Evolutionary conservation across 2,113 vertebrate species (phyloP).

Genomic region (Thalassoma bifasciatum): DNA sequence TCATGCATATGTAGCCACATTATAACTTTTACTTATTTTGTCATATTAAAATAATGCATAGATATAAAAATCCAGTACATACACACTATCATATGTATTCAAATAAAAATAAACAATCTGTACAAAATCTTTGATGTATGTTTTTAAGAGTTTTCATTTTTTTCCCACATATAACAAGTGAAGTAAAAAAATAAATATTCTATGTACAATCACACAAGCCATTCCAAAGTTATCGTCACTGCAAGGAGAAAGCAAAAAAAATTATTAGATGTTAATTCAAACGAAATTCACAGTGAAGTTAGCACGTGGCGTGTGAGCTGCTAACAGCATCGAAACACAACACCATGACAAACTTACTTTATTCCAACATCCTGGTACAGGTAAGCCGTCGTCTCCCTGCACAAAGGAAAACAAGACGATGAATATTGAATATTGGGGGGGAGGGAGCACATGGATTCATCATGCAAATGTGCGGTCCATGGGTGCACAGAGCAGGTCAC

Average conservation of each 20-base stretch:
- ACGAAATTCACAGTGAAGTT: conserved; percentile 19
- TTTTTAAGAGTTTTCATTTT: conserved; percentile 56
- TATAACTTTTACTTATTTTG: conserved; percentile 69
- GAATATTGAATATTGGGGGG: neutral
- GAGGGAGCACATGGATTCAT: neutral
- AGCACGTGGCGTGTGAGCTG: neutral
- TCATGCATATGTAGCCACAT: conserved; percentile 82
- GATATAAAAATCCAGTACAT: conserved; percentile 79
- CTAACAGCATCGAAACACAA: neutral
- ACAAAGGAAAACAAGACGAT: conserved; percentile 2
- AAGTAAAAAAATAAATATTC: conserved; percentile 88
- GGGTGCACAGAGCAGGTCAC: neutral
- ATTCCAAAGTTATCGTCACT: conserved; percentile 85
- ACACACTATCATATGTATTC: conserved; percentile 75
- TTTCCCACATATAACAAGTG: conserved; percentile 64
- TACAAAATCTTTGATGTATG: conserved; percentile 74
- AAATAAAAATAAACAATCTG: conserved; percentile 84
- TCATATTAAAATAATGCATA: conserved; percentile 79
- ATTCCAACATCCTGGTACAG: conserved; percentile 87
- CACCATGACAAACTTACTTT: conserved; percentile 77
- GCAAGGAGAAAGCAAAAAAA: conserved; percentile 79
- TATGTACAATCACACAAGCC: conserved; percentile 85
- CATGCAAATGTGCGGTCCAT: conserved; percentile 4
- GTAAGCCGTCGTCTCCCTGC: conserved; percentile 85
- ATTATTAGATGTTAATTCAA: conserved; percentile 72